Evolutionary conservation across 1,140 invertebrate species (phyloP).

Genomic region (Diuraphis noxia): DNA sequence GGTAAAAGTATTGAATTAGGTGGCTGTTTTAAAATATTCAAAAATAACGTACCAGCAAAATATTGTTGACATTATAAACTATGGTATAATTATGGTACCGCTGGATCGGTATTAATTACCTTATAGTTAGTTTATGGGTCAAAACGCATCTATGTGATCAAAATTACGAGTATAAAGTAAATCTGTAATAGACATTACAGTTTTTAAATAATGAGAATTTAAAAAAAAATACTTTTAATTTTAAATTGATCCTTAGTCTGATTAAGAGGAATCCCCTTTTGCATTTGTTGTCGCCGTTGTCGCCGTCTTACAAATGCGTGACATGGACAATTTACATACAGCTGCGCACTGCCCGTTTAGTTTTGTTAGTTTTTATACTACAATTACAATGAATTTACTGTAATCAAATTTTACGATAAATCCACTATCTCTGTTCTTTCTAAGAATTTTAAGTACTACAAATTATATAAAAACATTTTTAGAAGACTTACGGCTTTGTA

Average conservation of each 20-base stretch:
- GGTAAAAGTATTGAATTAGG: background rate
- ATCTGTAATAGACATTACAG: background rate
- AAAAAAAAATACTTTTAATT: background rate
- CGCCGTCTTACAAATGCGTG: background rate
- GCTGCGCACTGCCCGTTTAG: background rate
- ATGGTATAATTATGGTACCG: background rate
- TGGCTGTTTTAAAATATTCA: background rate
- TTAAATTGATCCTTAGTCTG: background rate
- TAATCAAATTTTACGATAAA: background rate
- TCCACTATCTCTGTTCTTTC: background rate
- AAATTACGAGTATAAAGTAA: background rate
- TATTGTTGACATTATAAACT: background rate
- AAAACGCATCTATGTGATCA: background rate
- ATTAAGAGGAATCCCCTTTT: too few species aligned
- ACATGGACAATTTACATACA: background rate
- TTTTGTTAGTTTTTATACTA: background rate
- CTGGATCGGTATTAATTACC: background rate
- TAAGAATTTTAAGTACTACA: background rate
- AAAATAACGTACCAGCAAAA: background rate
- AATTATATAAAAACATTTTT: background rate
- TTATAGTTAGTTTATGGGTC: background rate
- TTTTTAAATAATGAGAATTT: background rate
- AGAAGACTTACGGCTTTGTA: background rate
- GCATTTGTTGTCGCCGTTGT: too few species aligned
- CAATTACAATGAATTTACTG: background rate